Percentiles rank a stretch among this genome's conserved stretches.
Evolutionary conservation across 2,888 invertebrate species (phyloP).

Genomic region (Dynastes maya): DNA sequence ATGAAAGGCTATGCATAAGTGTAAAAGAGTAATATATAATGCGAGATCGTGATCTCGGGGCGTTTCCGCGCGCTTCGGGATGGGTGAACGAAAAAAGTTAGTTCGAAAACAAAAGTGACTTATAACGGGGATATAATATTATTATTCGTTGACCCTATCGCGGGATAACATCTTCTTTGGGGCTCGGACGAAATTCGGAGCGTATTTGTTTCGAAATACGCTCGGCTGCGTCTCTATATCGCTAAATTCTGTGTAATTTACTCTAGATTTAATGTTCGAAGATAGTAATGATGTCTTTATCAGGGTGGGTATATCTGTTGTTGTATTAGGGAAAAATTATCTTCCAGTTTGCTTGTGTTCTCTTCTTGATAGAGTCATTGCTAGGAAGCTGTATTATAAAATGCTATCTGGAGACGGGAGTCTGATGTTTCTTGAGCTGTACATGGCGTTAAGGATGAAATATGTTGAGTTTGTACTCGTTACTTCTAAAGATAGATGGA

Average conservation of each 20-base stretch:
- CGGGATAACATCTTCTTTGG: neutral
- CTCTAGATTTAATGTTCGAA: neutral
- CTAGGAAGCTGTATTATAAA: too few species aligned
- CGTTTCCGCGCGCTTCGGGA: slow-evolving; percentile 6
- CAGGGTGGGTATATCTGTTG: too few species aligned
- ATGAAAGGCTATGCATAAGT: slow-evolving; percentile 38
- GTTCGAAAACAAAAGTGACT: slow-evolving; percentile 38
- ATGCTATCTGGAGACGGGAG: too few species aligned
- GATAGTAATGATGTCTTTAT: neutral
- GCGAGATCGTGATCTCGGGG: slow-evolving; percentile 18
- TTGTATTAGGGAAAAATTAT: too few species aligned
- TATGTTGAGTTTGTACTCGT: too few species aligned
- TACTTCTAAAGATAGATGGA: too few species aligned
- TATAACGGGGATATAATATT: slow-evolving; percentile 33
- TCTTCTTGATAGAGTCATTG: too few species aligned
- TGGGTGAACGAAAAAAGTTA: neutral
- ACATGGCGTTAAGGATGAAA: too few species aligned
- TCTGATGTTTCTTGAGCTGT: too few species aligned
- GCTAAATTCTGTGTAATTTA: slow-evolving; percentile 10
- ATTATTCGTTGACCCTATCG: slow-evolving; percentile 9
- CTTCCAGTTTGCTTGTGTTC: too few species aligned
- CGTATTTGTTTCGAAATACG: slow-evolving; percentile 3
- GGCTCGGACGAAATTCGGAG: neutral
- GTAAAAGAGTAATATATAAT: slow-evolving; percentile 33
- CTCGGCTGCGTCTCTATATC: slow-evolving; percentile 1